Evolutionary conservation across 2,113 vertebrate species (phyloP).

Genomic region (Penelope pileata): DNA sequence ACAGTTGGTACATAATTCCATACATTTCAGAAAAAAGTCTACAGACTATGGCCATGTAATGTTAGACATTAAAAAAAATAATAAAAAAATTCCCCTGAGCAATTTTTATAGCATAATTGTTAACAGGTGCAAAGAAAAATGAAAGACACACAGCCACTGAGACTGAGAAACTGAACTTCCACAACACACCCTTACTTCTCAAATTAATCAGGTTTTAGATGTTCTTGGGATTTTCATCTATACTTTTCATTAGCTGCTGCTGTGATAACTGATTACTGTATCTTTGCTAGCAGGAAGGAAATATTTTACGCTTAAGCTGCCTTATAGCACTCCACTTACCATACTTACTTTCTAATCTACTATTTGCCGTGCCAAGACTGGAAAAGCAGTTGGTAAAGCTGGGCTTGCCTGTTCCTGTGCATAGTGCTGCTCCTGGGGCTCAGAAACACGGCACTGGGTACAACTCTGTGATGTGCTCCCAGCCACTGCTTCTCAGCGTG

Average conservation of each 20-base stretch:
- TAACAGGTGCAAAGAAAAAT: neutral
- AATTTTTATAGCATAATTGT: neutral
- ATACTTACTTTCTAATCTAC: neutral
- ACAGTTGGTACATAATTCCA: neutral
- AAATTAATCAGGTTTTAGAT: neutral
- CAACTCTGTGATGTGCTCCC: neutral
- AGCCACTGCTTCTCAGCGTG: neutral
- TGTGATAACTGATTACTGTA: neutral
- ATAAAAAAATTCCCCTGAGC: neutral
- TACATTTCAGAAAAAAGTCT: neutral
- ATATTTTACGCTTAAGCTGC: neutral
- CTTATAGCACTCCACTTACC: neutral
- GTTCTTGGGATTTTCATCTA: neutral
- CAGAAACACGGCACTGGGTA: neutral
- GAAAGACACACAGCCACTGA: neutral
- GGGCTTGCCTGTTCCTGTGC: neutral
- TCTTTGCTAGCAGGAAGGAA: neutral
- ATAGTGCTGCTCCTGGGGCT: neutral
- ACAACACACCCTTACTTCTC: neutral
- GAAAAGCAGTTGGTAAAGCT: neutral
- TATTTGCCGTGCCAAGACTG: neutral
- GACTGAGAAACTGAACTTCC: neutral
- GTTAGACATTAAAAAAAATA: neutral
- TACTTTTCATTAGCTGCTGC: neutral
- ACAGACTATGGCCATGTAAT: neutral